These are phyloP conservation scores for Calameuta pallipes DNA, from an alignment of 2,888 invertebrate species.

Conservation along the genomic window DNA sequence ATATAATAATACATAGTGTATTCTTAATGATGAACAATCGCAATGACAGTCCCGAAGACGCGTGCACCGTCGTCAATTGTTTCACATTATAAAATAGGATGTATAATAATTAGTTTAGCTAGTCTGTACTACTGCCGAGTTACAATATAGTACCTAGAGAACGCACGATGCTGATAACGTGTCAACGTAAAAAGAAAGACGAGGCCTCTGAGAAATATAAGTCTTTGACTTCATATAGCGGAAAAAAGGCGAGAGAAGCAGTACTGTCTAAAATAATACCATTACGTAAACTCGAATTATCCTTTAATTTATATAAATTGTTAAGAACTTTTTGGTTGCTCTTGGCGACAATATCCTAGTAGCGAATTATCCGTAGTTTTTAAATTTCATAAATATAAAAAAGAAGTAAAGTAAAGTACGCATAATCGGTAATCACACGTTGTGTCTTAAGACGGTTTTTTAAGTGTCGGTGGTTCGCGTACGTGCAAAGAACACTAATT, in stretches of 20 bases:
- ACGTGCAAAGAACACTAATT: not conserved
- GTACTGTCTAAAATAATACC: not conserved
- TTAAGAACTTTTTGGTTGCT: not conserved
- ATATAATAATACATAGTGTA: not conserved
- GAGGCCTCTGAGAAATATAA: not conserved
- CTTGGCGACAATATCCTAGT: not conserved
- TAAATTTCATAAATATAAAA: not conserved
- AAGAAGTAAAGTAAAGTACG: not conserved
- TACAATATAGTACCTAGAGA: not conserved
- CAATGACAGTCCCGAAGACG: not conserved
- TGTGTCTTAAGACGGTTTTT: not conserved
- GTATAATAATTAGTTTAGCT: not conserved
- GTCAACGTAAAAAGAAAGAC: not conserved
- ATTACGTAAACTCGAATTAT: too few species aligned
- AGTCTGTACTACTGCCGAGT: not conserved
- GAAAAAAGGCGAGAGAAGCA: not conserved
- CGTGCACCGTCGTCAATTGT: not conserved
- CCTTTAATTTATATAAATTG: not conserved
- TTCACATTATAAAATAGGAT: not conserved
- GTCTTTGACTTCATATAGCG: not conserved
- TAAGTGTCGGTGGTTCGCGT: not conserved
- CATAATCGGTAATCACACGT: not conserved
- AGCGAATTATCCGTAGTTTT: not conserved
- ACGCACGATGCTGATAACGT: not conserved
- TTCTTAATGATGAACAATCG: not conserved